Conservation (phyloP, 2,888 invertebrate species). For the Mongoloraphidia duomilia region DNA sequence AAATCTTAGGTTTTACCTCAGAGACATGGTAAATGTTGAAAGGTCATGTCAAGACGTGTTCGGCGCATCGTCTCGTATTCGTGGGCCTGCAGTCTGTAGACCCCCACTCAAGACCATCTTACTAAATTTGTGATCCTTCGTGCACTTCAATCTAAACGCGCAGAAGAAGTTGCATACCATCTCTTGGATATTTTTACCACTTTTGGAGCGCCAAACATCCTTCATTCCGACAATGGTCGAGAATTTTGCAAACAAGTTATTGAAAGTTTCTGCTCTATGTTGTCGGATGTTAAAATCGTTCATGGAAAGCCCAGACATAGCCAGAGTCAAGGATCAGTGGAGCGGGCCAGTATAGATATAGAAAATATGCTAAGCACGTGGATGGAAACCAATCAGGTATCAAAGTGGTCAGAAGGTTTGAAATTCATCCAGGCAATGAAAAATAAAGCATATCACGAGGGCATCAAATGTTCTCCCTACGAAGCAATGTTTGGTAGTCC, state of each 20-base stretch:
- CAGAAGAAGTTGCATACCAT: no score
- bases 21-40: no score
- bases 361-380: not conserved
- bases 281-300: no score
- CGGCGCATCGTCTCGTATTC: no score
- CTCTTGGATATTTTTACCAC: slow-evolving; percentile 1
- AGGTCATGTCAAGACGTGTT: no score
- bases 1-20: no score
- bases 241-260: not conserved
- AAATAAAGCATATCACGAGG: not conserved
- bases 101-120: not conserved
- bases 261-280: no score
- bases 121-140: slow-evolving; percentile 1
- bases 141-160: not conserved
- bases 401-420: no score
- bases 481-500: slow-evolving; percentile 2
- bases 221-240: not conserved
- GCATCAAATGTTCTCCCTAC: not conserved
- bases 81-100: no score
- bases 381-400: no score
- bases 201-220: not conserved
- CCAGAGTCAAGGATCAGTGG: no score
- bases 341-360: not conserved
- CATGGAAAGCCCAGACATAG: no score
- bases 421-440: not conserved